These are phyloP conservation scores for Perizoma flavofasciatum DNA, from an alignment of 2,888 invertebrate species.

Conservation along the genomic window DNA sequence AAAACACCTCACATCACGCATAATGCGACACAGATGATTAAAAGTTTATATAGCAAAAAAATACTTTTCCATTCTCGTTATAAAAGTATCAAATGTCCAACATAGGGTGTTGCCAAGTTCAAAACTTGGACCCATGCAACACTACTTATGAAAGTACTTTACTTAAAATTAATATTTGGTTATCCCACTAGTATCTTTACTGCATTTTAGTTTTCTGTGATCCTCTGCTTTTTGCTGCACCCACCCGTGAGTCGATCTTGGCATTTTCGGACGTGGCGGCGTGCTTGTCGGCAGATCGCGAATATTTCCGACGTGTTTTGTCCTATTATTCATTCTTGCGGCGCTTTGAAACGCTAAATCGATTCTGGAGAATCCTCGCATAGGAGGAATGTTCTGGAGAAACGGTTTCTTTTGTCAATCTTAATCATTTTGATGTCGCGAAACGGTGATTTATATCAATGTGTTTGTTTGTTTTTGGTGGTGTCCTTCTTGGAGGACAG, in stretches of 20 bases:
- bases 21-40: no score
- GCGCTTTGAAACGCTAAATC: constrained; percentile 58
- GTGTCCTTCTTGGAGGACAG: constrained; percentile 22
- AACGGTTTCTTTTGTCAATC: constrained; percentile 63
- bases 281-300: constrained; percentile 56
- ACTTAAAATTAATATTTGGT: no score
- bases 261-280: constrained; percentile 64
- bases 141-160: no score
- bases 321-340: constrained; percentile 67
- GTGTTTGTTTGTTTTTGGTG: constrained; percentile 39
- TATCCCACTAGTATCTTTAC: background rate
- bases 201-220: constrained; percentile 3
- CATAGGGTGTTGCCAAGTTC: no score
- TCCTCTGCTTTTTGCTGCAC: constrained; percentile 64
- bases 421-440: constrained; percentile 62
- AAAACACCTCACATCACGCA: no score
- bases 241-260: constrained; percentile 64
- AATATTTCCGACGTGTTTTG: constrained; percentile 71
- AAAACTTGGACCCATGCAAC: no score
- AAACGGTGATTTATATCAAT: constrained; percentile 59
- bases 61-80: no score
- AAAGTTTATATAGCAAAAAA: no score
- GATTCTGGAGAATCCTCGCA: constrained; percentile 62
- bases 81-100: no score
- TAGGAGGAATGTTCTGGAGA: constrained; percentile 53